Conservation (phyloP, 2,113 vertebrate genomes). For the Notarius quadriscutis region DNA sequence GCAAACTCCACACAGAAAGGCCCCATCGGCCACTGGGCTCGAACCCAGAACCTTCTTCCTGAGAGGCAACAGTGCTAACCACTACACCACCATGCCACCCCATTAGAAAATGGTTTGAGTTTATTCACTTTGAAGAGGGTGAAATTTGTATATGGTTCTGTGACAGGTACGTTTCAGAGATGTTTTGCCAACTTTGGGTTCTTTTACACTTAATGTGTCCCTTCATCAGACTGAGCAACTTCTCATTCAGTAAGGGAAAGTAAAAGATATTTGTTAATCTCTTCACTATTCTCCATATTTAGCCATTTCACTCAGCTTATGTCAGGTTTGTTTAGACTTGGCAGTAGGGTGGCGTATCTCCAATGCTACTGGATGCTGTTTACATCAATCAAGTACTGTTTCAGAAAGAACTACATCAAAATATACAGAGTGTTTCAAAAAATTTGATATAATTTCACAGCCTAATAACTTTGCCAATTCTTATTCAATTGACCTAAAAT, state of each 20-base stretch:
- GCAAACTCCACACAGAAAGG: too few species aligned
- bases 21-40: too few species aligned
- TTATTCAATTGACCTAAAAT: too few species aligned
- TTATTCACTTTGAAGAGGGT: not conserved
- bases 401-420: not conserved
- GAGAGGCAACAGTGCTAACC: too few species aligned
- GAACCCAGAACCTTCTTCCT: too few species aligned
- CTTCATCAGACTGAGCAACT: not conserved
- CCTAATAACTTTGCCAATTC: too few species aligned
- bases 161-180: not conserved
- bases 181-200: not conserved
- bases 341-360: not conserved
- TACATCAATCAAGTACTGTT: not conserved
- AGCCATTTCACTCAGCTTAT: not conserved
- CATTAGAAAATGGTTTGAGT: not conserved
- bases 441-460: too few species aligned
- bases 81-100: too few species aligned
- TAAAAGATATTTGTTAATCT: not conserved
- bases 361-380: not conserved
- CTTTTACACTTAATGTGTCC: not conserved
- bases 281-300: not conserved
- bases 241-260: not conserved
- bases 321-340: not conserved
- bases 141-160: not conserved
- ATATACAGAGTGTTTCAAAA: too few species aligned